phyloP scores from a whole-genome alignment of 2,113 vertebrate species.

The Noturus placidus region DNA sequence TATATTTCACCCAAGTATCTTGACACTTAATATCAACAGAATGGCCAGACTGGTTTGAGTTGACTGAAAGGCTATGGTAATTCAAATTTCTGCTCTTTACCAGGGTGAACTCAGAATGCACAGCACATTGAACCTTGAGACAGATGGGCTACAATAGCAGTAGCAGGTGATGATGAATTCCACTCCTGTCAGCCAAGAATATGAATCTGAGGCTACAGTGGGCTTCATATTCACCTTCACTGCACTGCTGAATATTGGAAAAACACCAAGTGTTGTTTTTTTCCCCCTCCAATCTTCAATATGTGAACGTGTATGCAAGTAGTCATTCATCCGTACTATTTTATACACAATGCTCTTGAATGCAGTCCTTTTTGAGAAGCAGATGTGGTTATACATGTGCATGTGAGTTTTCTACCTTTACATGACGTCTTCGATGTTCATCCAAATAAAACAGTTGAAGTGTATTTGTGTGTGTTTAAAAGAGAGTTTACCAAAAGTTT shows the following conservation, averaged over 20 bases:
- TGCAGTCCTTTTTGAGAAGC: not conserved
- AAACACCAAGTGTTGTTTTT: not conserved
- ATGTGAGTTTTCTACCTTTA: not conserved
- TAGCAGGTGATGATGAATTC: not conserved
- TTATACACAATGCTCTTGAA: not conserved
- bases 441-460: not conserved
- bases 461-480: not conserved
- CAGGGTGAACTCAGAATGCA: not conserved
- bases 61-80: not conserved
- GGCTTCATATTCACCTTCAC: not conserved
- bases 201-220: not conserved
- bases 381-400: not conserved
- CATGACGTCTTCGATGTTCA: not conserved
- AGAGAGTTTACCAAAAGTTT: constrained; percentile 10
- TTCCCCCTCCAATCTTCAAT: not conserved
- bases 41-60: not conserved
- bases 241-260: not conserved
- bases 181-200: not conserved
- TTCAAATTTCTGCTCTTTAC: not conserved
- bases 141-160: not conserved
- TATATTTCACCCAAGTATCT: not conserved
- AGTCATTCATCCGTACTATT: not conserved
- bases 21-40: not conserved
- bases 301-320: not conserved
- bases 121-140: not conserved